Conservation (phyloP, 2,113 vertebrate species). For the Dunckerocampus dactyliophorus region DNA sequence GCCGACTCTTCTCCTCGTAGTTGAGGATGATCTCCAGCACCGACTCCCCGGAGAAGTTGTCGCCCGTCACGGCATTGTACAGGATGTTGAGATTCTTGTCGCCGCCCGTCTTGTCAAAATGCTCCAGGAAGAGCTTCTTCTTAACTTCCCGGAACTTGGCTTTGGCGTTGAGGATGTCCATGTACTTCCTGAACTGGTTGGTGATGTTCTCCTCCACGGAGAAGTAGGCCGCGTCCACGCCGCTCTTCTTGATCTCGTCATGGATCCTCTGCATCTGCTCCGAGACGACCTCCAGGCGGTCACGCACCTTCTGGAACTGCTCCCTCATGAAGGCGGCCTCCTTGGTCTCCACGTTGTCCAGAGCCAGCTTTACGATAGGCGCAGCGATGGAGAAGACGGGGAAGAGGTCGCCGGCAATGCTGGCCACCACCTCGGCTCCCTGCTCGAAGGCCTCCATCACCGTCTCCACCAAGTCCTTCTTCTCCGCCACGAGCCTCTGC, state of each 20-base stretch:
- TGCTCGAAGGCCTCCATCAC: constrained; percentile 76
- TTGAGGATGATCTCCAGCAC: constrained; percentile 72
- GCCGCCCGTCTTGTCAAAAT: constrained; percentile 66
- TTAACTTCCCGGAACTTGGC: constrained; percentile 72
- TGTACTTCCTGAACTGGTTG: constrained; percentile 79
- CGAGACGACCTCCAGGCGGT: constrained; percentile 68
- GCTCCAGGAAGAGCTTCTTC: constrained; percentile 73
- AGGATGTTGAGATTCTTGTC: constrained; percentile 73
- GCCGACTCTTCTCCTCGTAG: constrained; percentile 74
- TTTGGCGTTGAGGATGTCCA: constrained; percentile 77
- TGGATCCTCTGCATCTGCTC: constrained; percentile 71
- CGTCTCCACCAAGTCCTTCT: constrained; percentile 70
- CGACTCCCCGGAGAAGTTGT: constrained; percentile 67
- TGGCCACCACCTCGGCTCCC: constrained; percentile 71
- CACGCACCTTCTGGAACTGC: constrained; percentile 74
- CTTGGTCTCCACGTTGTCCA: constrained; percentile 76
- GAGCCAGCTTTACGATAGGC: constrained; percentile 68
- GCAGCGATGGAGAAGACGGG: constrained; percentile 74
- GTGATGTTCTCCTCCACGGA: constrained; percentile 74
- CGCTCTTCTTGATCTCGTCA: constrained; percentile 71
- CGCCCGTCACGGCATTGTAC: constrained; percentile 68
- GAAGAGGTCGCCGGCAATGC: constrained; percentile 73
- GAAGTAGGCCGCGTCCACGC: constrained; percentile 66
- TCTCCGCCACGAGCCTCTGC: constrained; percentile 66
- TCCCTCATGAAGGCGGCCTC: constrained; percentile 74